These are phyloP conservation scores for Lissonota sp. DNA, from an alignment of 2,888 invertebrate genomes.

Conservation along the genomic window DNA sequence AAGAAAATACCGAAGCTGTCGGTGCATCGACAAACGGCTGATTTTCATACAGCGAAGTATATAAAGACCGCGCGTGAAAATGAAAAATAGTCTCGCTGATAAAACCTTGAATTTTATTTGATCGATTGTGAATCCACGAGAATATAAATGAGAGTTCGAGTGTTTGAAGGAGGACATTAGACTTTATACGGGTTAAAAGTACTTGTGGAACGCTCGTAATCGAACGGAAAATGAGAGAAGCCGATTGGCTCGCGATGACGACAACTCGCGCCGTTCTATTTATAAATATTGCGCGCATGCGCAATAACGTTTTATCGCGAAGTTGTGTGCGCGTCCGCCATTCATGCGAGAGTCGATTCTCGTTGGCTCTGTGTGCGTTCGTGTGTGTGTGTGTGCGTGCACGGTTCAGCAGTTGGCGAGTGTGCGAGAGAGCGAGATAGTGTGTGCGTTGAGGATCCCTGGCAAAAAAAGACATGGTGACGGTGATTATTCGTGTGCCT, in stretches of 20 bases:
- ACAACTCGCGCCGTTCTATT: conserved; percentile 74
- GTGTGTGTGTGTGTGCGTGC: conserved; percentile 67
- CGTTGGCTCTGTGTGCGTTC: conserved; percentile 76
- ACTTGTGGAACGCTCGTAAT: neutral
- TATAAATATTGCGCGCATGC: conserved; percentile 77
- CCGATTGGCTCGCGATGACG: conserved; percentile 78
- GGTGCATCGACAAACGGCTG: too few species aligned
- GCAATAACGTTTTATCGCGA: conserved; percentile 59
- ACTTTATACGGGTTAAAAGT: too few species aligned
- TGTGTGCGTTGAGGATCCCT: neutral
- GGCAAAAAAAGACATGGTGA: conserved; percentile 75
- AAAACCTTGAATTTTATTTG: too few species aligned
- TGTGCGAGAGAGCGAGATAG: conserved; percentile 23
- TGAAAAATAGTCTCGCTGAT: too few species aligned
- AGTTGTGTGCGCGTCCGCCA: conserved; percentile 79
- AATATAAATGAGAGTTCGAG: too few species aligned
- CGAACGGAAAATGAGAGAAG: conserved; percentile 41
- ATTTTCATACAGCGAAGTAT: too few species aligned
- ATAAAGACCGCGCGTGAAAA: too few species aligned
- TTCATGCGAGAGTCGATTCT: conserved; percentile 81
- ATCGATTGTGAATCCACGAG: too few species aligned
- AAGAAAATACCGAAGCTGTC: too few species aligned
- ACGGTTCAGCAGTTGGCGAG: conserved; percentile 15
- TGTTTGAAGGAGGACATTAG: too few species aligned
- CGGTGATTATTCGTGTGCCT: conserved; percentile 76